Evolutionary conservation across 2,888 invertebrate genomes (phyloP), one percentile per base, ranked within the genome.

Genomic region (Tholera decimalis): DNA sequence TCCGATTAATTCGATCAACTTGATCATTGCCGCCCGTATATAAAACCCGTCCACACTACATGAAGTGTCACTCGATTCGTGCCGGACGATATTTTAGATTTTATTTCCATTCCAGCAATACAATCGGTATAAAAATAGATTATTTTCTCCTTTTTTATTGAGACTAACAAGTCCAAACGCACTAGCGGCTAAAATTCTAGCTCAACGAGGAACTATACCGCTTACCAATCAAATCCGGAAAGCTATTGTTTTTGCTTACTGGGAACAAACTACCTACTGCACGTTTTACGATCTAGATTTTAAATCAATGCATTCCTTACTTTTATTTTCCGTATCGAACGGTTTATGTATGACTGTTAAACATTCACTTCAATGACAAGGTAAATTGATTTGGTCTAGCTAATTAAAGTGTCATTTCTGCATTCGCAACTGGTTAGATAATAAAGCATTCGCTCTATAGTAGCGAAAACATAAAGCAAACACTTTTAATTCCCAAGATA

Each of bases 1-100:
- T 60, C 43, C 69, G 62, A 78, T 75, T 63, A 80, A 73, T 70
- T 72, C 64, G 77, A 84, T 81, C 80, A 80, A 82, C 61, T 77
- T 80, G 75, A 84, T 83, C 54, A 79, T 67, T 72, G 60, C 46
- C 44, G 51, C 57, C 55, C 61, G 70, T 66, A 54, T 61, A 76
- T 73, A 76, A 73, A 69, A 41, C 62, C 30, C 53, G 30, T 58
- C 41, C 33, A 43, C 59, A 63, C 56, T 64, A 55, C 44, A 62
- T 64, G 49, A 51, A 58, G 56, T 62, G 65, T 46, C 33, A 66
- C 51, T 77, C 51, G 26, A 43, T 51, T 73, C 59, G 44, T 35
- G 46, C 43, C n/a, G 41, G 53, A 41, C 65, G 55, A 39, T 51
- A 64, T 79, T 73, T 83, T 57, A 60, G 53, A 68, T 65, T 79